These are phyloP conservation scores for Lomographa bimaculata DNA, from an alignment of 2,888 invertebrate genomes.

Conservation along the genomic window DNA sequence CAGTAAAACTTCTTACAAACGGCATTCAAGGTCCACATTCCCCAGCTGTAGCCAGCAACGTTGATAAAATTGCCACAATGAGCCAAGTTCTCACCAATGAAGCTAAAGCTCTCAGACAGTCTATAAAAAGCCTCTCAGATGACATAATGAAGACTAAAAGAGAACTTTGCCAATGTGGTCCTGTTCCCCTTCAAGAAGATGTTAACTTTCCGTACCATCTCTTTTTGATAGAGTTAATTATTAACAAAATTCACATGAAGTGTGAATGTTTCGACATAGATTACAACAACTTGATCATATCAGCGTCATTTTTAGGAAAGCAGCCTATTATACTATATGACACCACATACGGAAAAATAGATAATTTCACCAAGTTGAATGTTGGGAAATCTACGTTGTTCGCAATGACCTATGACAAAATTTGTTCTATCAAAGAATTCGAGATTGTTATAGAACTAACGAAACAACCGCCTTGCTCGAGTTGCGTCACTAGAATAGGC, in stretches of 20 bases:
- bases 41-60: slow-evolving; percentile 50
- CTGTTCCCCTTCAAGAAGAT: slow-evolving; percentile 41
- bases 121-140: slow-evolving; percentile 62
- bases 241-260: slow-evolving; percentile 78
- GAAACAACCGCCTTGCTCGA: slow-evolving; percentile 72
- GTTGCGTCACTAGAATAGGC: slow-evolving; percentile 66
- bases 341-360: slow-evolving; percentile 63
- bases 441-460: slow-evolving; percentile 58
- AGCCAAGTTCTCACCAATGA: slow-evolving; percentile 68
- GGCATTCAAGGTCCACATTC: slow-evolving; percentile 40
- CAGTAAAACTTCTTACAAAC: slow-evolving; percentile 48
- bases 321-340: slow-evolving; percentile 68
- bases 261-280: slow-evolving; percentile 76
- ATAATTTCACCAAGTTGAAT: slow-evolving; percentile 62
- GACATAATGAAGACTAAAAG: slow-evolving; percentile 64
- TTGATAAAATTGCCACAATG: slow-evolving; percentile 69
- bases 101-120: slow-evolving; percentile 66
- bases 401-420: slow-evolving; percentile 78
- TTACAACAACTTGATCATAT: slow-evolving; percentile 68
- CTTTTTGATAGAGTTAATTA: slow-evolving; percentile 70
- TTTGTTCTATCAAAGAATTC: slow-evolving; percentile 67
- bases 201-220: slow-evolving; percentile 71
- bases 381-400: slow-evolving; percentile 73
- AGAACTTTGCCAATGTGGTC: slow-evolving; percentile 38
- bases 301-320: slow-evolving; percentile 69